Conservation (phyloP, 35 echinoderm and acorn worm genomes). For the Acanthaster planci region DNA sequence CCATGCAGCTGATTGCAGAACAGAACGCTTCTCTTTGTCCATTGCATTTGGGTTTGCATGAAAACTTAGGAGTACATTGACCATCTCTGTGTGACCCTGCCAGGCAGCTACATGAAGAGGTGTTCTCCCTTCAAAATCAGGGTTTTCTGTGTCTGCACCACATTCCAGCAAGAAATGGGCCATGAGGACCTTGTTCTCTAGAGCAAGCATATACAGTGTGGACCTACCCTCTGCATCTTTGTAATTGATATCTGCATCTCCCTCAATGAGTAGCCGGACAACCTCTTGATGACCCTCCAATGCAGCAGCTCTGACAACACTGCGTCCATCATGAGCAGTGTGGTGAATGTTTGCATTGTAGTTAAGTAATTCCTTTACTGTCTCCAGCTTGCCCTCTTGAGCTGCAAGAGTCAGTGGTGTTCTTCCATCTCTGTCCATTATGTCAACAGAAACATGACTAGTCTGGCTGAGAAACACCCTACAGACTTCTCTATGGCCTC, state of each 20-base stretch:
- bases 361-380: slow-evolving; percentile 66
- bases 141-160: slow-evolving; percentile 76
- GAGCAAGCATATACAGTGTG: slow-evolving; percentile 88
- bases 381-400: slow-evolving; percentile 86
- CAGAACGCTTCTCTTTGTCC: slow-evolving; percentile 87
- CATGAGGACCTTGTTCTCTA: slow-evolving; percentile 93
- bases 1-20: slow-evolving; percentile 97
- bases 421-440: slow-evolving; percentile 89
- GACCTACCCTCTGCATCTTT: slow-evolving; percentile 95
- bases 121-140: slow-evolving; percentile 90
- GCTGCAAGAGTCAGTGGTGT: slow-evolving; percentile 90
- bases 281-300: slow-evolving; percentile 89
- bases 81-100: slow-evolving; percentile 92
- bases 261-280: slow-evolving; percentile 61
- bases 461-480: slow-evolving; percentile 79
- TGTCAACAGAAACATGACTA: slow-evolving; percentile 71
- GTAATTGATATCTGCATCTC: slow-evolving; percentile 85
- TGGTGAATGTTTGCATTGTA: slow-evolving; percentile 69
- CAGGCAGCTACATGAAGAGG: slow-evolving; percentile 96
- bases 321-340: slow-evolving; percentile 90
- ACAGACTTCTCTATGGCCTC: slow-evolving; percentile 92
- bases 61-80: slow-evolving; percentile 56
- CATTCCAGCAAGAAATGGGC: slow-evolving; percentile 64
- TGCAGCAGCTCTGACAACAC: slow-evolving; percentile 74
- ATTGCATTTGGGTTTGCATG: slow-evolving; percentile 78